Conservation (phyloP, 2,888 invertebrate genomes). For the Bellardia bayeri region DNA sequence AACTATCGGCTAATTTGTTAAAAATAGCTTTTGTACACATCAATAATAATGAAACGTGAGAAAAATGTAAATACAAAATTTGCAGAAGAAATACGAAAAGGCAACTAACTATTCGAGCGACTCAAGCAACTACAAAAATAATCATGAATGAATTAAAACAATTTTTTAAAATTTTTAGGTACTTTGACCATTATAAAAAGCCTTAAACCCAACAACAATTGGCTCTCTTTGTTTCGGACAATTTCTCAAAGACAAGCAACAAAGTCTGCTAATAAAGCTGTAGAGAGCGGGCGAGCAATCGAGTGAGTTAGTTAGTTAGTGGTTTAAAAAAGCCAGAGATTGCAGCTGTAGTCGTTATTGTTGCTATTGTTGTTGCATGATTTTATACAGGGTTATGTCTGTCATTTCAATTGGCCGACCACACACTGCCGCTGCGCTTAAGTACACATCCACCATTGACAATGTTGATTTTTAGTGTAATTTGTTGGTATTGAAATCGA, state of each 20-base stretch:
- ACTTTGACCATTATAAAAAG: constrained; percentile 15
- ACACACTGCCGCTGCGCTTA: constrained; percentile 72
- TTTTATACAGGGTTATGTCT: constrained; percentile 75
- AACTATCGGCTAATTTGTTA: constrained; percentile 23
- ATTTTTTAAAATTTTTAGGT: not conserved
- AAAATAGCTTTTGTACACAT: constrained; percentile 58
- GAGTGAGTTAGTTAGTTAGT: not conserved
- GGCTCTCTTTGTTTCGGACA: constrained; percentile 61
- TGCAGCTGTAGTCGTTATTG: constrained; percentile 26
- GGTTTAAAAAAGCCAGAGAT: constrained; percentile 11
- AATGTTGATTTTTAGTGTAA: constrained; percentile 33
- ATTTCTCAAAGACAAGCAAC: constrained; percentile 27
- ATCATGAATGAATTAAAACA: constrained; percentile 50
- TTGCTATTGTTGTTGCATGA: constrained; percentile 31
- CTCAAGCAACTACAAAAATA: constrained; percentile 13
- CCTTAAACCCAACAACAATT: constrained; percentile 43
- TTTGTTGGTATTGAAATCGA: constrained; percentile 62
- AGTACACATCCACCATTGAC: constrained; percentile 79
- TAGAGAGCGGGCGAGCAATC: not conserved
- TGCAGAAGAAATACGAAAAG: constrained; percentile 13
- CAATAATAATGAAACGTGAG: constrained; percentile 56
- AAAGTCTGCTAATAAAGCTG: not conserved
- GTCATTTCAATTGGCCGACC: constrained; percentile 74
- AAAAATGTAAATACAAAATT: constrained; percentile 55
- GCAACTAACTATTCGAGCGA: not conserved